Conservation (phyloP, 30 jellyfish, hydroid and myxozoan genomes). For the Aurelia coerulea region DNA sequence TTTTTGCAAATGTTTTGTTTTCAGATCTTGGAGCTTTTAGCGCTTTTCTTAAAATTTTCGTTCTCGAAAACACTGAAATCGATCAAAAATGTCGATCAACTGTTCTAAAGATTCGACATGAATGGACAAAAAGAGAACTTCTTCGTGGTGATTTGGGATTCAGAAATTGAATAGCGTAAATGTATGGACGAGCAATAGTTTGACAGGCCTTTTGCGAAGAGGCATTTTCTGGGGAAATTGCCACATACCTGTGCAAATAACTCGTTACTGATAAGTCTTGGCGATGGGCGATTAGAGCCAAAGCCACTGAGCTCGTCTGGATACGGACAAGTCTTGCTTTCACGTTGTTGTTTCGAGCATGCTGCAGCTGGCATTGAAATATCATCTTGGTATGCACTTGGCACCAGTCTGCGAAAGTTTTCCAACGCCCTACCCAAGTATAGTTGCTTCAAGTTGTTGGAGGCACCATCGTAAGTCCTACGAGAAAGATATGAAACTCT, state of each 20-base stretch:
- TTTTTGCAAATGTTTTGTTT: too few relatives aligned
- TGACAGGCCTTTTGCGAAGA: too few relatives aligned
- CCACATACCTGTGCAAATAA: slow-evolving; percentile 83
- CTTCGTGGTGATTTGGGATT: too few relatives aligned
- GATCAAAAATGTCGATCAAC: too few relatives aligned
- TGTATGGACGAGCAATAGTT: too few relatives aligned
- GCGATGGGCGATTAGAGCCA: slow-evolving; percentile 95
- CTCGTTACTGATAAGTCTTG: slow-evolving; percentile 87
- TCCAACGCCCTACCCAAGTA: slow-evolving; percentile 88
- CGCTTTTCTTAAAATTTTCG: too few relatives aligned
- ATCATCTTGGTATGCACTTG: slow-evolving; percentile 75
- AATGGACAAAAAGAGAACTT: too few relatives aligned
- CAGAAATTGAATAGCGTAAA: too few relatives aligned
- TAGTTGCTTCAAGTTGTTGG: slow-evolving; percentile 75
- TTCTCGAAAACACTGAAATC: too few relatives aligned
- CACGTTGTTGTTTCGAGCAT: slow-evolving; percentile 63
- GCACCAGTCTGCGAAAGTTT: slow-evolving; percentile 78
- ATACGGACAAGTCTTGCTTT: slow-evolving; percentile 74
- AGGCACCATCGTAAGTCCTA: slow-evolving; percentile 82
- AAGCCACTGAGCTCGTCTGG: slow-evolving; percentile 87
- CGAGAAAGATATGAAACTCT: neutral
- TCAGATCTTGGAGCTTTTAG: too few relatives aligned
- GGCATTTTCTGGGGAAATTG: too few relatives aligned
- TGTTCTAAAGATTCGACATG: too few relatives aligned
- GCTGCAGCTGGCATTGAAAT: slow-evolving; percentile 94